phyloP scores from a whole-genome alignment of 2,797 vertebrate genomes.

The Sphenodon punctatus region DNA sequence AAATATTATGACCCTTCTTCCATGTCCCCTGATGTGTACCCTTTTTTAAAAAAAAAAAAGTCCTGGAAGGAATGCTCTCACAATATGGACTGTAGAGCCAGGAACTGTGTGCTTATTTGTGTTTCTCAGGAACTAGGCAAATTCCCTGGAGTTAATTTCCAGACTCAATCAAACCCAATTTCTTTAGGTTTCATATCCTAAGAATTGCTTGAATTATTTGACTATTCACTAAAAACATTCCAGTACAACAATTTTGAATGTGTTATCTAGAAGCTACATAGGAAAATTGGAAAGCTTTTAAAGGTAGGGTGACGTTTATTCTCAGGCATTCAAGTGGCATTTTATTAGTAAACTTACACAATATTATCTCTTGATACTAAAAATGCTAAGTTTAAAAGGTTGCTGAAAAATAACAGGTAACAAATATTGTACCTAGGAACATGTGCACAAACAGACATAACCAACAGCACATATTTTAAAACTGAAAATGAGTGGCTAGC shows the following conservation, averaged over 20 bases:
- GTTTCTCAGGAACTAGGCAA: constrained; percentile 34
- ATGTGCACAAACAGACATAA: no score
- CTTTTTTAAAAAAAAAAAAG: no score
- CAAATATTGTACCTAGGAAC: no score
- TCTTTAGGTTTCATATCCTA: constrained; percentile 28
- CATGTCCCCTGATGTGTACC: constrained; percentile 80
- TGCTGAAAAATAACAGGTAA: not conserved
- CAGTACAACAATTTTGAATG: constrained; percentile 1
- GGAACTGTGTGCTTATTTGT: constrained; percentile 83
- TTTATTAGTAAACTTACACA: not conserved
- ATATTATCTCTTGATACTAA: not conserved
- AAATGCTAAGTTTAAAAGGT: not conserved
- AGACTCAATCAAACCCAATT: constrained; percentile 1
- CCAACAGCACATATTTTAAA: not conserved
- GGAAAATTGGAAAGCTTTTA: not conserved
- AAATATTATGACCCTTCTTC: constrained; percentile 90
- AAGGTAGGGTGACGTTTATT: not conserved
- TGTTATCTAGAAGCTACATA: not conserved
- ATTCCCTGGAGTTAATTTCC: constrained; percentile 8
- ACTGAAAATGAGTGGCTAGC: no score
- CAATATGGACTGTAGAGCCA: constrained; percentile 83
- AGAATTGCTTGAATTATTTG: constrained; percentile 10
- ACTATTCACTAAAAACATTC: constrained; percentile 10
- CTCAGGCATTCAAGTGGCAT: not conserved
- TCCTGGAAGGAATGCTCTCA: constrained; percentile 86